Evolutionary conservation across 2,797 vertebrate genomes (phyloP), one percentile per base, ranked within the genome.

Genomic region (Pristis pectinata): DNA sequence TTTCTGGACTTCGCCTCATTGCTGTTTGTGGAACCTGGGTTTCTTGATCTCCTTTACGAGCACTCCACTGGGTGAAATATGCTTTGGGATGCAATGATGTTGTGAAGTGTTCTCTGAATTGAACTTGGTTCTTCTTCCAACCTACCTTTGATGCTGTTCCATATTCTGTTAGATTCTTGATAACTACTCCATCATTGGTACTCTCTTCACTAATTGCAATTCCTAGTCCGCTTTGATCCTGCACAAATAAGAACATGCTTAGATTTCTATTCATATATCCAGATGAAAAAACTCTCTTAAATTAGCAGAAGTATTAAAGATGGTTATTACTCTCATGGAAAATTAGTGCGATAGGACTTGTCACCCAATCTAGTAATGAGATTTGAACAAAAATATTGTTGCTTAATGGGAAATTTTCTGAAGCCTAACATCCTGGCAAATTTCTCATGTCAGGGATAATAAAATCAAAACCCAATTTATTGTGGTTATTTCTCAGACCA

Each of bases 191-290:
- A 0, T 95, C 96, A 67, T 96, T 94, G 0, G 98, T 98, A 94
- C 97, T 97, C 77, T 98, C 97, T 93, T 98, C 98, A 95, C 97
- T 98, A 95, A 98, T 97, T 67, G 97, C 97, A 95, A 98, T 97
- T 94, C 98, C 98, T 56, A 98, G 96, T 67, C 97, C 97, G 77
- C 97, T 98, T 67, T 98, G 98, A 96, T 99, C 98, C 99, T 99
- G 95, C 64, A 95, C 91, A 95, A 95, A 64, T 10, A 95, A 95
- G 95, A 94, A 70, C 37, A 53, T 17, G 37, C 30, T 94, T 76
- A 56, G 24, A 13, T 34, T 76, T 19, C 44, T 2, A 34, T 30
- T 70, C 1, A 41, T 22, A 49, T 8, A n/a, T 94, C 30, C 3
- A 94, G 11, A 53, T 13, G 94, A 76, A 94, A 24, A 64, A 9